Conservation (phyloP, 1,140 invertebrate genomes). For the Lepidurus arcticus region DNA sequence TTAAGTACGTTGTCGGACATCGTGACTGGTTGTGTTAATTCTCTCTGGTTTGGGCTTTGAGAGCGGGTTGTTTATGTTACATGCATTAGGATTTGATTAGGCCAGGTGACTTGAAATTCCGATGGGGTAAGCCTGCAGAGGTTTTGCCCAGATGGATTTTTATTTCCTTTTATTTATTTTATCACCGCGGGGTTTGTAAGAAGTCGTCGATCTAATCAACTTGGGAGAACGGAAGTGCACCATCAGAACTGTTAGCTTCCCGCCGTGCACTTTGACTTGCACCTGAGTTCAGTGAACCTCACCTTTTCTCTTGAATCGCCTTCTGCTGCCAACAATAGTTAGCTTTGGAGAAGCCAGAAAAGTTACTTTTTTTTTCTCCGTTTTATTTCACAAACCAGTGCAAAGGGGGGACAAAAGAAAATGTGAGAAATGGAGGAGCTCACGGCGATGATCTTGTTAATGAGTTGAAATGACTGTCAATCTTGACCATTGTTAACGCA, state of each 20-base stretch:
- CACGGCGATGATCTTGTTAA: neutral
- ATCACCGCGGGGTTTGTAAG: neutral
- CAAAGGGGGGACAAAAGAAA: neutral
- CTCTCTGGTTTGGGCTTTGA: too few relatives aligned
- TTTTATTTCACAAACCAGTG: neutral
- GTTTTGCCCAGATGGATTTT: too few relatives aligned
- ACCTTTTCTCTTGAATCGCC: neutral
- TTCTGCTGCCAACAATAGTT: slow-evolving; percentile 1
- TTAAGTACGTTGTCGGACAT: too few relatives aligned
- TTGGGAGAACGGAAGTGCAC: slow-evolving; percentile 2
- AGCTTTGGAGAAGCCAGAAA: neutral
- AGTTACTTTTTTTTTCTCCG: neutral
- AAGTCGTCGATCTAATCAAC: slow-evolving; percentile 4
- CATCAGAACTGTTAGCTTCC: slow-evolving; percentile 18
- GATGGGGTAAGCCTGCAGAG: too few relatives aligned
- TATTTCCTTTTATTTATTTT: neutral
- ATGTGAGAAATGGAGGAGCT: neutral
- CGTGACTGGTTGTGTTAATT: too few relatives aligned
- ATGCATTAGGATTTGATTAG: too few relatives aligned
- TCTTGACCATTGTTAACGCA: neutral
- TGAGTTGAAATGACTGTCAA: slow-evolving; percentile 14
- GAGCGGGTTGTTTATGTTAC: too few relatives aligned
- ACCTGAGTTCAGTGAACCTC: slow-evolving; percentile 17
- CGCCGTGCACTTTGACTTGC: slow-evolving; percentile 17
- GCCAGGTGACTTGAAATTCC: too few relatives aligned